Conservation (phyloP, 2,113 vertebrate species). For the Pogona vitticeps region DNA sequence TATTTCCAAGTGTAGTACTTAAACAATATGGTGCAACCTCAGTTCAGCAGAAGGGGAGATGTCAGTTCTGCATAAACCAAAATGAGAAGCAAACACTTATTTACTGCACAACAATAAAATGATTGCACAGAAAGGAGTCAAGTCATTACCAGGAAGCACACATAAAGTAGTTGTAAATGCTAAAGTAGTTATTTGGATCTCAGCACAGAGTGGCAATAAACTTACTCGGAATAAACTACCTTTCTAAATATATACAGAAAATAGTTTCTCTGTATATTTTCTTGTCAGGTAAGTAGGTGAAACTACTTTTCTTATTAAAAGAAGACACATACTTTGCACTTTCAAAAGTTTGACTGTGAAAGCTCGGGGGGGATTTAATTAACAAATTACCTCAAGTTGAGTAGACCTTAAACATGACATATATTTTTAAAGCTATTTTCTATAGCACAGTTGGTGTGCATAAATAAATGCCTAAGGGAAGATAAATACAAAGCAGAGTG, state of each 20-base stretch:
- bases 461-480: background rate
- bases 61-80: background rate
- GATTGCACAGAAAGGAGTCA: background rate
- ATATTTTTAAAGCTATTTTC: conserved; percentile 13
- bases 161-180: conserved; percentile 13
- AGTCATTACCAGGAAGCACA: background rate
- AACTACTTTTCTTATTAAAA: conserved; percentile 18
- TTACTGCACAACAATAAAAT: conserved; percentile 12
- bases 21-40: background rate
- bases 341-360: conserved; percentile 21
- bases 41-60: background rate
- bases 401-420: conserved; percentile 7
- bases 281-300: background rate
- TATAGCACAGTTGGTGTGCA: background rate
- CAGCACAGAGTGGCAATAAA: background rate
- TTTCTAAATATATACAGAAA: background rate
- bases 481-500: conserved; percentile 11
- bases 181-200: background rate
- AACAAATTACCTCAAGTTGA: conserved; percentile 6
- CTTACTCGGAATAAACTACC: conserved; percentile 6
- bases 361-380: background rate
- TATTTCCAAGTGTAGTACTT: background rate
- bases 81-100: background rate
- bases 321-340: background rate
- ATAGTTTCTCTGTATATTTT: background rate